phyloP scores from a whole-genome alignment of 1,140 invertebrate genomes.

The Zaprionus camerounensis region DNA sequence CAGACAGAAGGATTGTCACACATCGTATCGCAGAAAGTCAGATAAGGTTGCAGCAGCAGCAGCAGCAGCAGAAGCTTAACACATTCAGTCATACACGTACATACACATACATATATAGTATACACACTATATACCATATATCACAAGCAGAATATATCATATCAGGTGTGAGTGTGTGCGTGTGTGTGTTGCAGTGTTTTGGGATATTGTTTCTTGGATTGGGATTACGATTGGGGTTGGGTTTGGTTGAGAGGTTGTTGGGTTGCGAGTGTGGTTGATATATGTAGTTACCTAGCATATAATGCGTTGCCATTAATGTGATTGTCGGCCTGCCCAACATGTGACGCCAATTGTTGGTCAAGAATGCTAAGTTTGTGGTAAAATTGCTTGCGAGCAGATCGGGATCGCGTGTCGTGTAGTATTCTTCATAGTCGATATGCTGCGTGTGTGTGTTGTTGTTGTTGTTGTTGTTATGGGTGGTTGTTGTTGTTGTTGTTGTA shows the following conservation, averaged over 20 bases:
- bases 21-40: not conserved
- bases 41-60: slow-evolving; percentile 10
- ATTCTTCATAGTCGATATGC: slow-evolving; percentile 97
- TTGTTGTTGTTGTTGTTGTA: slow-evolving; percentile 24
- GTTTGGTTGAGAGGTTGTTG: not conserved
- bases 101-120: slow-evolving; percentile 17
- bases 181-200: slow-evolving; percentile 21
- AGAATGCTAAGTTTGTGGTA: slow-evolving; percentile 94
- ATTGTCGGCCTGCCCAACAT: slow-evolving; percentile 95
- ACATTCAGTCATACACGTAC: slow-evolving; percentile 18
- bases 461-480: slow-evolving; percentile 16
- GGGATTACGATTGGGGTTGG: slow-evolving; percentile 16
- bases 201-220: not conserved
- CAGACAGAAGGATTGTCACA: not conserved
- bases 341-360: slow-evolving; percentile 96
- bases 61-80: slow-evolving; percentile 19
- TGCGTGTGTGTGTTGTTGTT: slow-evolving; percentile 84
- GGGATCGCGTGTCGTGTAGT: slow-evolving; percentile 96
- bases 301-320: slow-evolving; percentile 91
- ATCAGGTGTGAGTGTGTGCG: slow-evolving; percentile 11
- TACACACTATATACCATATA: not conserved
- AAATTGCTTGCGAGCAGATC: slow-evolving; percentile 94
- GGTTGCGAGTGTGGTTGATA: slow-evolving; percentile 29
- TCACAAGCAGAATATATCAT: slow-evolving; percentile 7
- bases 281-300: slow-evolving; percentile 89